Conservation (phyloP, 2,888 invertebrate genomes). For the Cantharis lateralis region DNA sequence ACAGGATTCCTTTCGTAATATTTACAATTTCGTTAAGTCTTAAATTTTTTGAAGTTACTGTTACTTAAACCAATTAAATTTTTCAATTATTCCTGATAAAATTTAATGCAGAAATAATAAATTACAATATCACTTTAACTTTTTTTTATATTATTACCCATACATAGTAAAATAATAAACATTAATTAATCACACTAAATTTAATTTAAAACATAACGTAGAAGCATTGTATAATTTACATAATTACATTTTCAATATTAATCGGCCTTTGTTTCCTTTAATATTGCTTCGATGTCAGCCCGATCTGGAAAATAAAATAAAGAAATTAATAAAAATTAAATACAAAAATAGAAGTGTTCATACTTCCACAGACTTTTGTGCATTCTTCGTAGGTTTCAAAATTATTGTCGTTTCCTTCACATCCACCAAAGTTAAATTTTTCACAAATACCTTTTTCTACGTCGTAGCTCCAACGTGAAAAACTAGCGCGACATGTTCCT, state of each 20-base stretch:
- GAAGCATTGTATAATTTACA: background rate
- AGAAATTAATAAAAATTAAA: background rate
- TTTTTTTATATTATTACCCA: no score
- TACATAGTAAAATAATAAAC: no score
- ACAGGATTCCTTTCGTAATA: background rate
- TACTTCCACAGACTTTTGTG: slow-evolving; percentile 53
- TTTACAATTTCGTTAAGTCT: background rate
- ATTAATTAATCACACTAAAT: background rate
- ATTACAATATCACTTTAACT: no score
- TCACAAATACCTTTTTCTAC: slow-evolving; percentile 55
- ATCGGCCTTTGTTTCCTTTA: background rate
- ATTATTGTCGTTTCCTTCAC: slow-evolving; percentile 62
- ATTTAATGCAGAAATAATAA: no score
- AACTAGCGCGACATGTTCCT: slow-evolving; percentile 44
- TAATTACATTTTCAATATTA: background rate
- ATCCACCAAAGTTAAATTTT: slow-evolving; percentile 62
- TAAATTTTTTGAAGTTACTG: no score
- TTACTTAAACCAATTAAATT: no score
- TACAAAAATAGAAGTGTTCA: background rate
- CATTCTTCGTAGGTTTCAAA: slow-evolving; percentile 58
- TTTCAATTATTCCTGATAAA: no score
- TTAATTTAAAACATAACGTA: background rate
- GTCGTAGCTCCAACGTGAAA: slow-evolving; percentile 57
- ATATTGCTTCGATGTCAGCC: background rate
- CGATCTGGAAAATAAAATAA: background rate